Evolutionary conservation across 2,797 vertebrate genomes (phyloP).

Genomic region (Triplophysa yarkandensis): DNA sequence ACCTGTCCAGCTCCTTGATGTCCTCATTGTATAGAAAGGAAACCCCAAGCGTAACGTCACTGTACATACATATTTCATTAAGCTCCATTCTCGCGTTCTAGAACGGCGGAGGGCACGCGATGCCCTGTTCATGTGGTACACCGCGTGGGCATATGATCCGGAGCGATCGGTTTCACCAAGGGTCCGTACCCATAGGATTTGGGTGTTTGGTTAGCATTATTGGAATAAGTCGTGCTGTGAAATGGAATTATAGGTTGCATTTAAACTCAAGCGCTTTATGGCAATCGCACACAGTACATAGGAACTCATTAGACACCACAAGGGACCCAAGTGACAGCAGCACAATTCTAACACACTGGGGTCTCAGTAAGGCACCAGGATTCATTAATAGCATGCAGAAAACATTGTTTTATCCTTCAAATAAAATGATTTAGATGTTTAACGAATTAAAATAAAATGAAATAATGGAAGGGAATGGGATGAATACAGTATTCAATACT

Average conservation of each 20-base stretch:
- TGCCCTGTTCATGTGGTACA: slow-evolving; percentile 43
- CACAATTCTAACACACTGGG: slow-evolving; percentile 43
- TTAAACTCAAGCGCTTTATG: neutral
- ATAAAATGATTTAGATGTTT: slow-evolving; percentile 1
- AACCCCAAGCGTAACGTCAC: slow-evolving; percentile 72
- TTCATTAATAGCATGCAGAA: slow-evolving; percentile 8
- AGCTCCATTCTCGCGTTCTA: slow-evolving; percentile 39
- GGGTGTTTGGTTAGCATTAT: slow-evolving; percentile 8
- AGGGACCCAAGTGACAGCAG: slow-evolving; percentile 47
- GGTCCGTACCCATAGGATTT: slow-evolving; percentile 28
- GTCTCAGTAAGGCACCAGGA: slow-evolving; percentile 36
- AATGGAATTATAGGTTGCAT: neutral
- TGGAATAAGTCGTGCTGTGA: slow-evolving; percentile 3
- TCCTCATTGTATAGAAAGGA: slow-evolving; percentile 72
- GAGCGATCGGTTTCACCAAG: slow-evolving; percentile 53
- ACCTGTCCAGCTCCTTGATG: slow-evolving; percentile 59
- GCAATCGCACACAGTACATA: slow-evolving; percentile 20
- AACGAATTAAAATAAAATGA: neutral
- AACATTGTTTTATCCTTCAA: no score
- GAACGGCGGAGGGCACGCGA: slow-evolving; percentile 49
- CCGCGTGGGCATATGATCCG: slow-evolving; percentile 52
- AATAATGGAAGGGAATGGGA: neutral
- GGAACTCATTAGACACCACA: slow-evolving; percentile 52
- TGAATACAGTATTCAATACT: no score
- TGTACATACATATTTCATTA: slow-evolving; percentile 58